Conservation (phyloP, 2,113 vertebrate species). For the Anoura caudifer region DNA sequence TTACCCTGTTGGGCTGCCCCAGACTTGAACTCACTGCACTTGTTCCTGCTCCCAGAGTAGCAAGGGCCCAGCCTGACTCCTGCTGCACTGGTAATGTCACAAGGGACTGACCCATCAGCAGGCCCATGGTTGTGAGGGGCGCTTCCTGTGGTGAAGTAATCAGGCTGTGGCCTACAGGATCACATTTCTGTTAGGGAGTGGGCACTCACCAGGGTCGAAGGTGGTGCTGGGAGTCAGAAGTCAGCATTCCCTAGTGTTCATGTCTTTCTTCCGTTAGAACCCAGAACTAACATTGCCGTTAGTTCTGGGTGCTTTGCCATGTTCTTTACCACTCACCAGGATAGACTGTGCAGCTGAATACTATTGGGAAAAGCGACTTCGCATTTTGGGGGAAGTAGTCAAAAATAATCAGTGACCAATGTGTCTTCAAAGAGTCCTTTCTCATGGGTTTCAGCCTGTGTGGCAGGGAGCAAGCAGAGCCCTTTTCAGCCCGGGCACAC, state of each 20-base stretch:
- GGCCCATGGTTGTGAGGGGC: neutral
- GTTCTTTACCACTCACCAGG: neutral
- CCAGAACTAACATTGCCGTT: neutral
- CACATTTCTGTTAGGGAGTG: neutral
- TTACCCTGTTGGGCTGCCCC: neutral
- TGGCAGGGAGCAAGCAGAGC: neutral
- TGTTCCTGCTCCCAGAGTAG: neutral
- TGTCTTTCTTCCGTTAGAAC: neutral
- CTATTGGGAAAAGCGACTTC: neutral
- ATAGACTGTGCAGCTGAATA: neutral
- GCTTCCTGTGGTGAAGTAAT: neutral
- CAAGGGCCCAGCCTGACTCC: neutral
- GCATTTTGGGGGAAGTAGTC: neutral
- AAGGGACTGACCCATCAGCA: neutral
- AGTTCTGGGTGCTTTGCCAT: neutral
- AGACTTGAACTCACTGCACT: neutral
- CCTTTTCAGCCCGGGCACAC: neutral
- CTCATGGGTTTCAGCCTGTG: neutral
- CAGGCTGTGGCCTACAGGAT: neutral
- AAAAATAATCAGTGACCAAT: constrained; percentile 17
- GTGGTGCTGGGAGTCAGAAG: neutral
- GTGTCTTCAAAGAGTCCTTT: neutral
- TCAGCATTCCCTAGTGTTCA: neutral
- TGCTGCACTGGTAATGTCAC: neutral
- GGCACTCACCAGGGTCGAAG: neutral